phyloP scores from a whole-genome alignment of 1,140 invertebrate genomes.

The Spodoptera frugiperda region DNA sequence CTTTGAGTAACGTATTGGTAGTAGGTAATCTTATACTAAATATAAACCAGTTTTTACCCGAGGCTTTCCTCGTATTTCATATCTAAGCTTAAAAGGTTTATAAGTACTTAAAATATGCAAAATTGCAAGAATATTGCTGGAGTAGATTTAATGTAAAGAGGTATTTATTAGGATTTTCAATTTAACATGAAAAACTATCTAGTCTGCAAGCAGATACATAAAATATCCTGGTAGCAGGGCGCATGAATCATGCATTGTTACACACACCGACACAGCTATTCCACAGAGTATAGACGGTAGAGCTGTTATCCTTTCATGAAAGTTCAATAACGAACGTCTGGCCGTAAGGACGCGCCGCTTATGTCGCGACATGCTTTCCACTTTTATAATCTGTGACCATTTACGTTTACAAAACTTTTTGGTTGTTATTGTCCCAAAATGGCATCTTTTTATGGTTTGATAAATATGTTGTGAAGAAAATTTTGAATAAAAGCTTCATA shows the following conservation, averaged over 20 bases:
- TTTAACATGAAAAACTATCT: neutral
- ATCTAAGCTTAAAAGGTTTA: no score
- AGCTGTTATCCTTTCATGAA: conserved; percentile 56
- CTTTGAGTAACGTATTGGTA: no score
- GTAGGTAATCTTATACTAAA: no score
- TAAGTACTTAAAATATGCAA: no score
- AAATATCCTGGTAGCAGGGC: neutral
- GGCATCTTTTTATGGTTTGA: neutral
- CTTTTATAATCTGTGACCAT: conserved; percentile 2
- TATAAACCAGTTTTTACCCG: no score
- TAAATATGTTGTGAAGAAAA: no score
- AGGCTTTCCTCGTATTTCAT: no score
- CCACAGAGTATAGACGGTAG: conserved; percentile 20
- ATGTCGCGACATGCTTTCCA: conserved; percentile 12
- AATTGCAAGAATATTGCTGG: no score
- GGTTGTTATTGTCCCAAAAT: conserved; percentile 3
- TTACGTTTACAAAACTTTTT: neutral
- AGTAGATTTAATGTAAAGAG: no score
- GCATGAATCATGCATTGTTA: conserved; percentile 27
- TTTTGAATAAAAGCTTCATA: no score
- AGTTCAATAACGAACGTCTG: conserved; percentile 59
- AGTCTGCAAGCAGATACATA: neutral
- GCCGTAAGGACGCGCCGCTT: conserved; percentile 37
- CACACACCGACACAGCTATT: neutral
- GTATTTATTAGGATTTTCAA: no score